Percentiles rank a stretch among this genome's conserved stretches.
Evolutionary conservation across 2,888 invertebrate genomes (phyloP).

Genomic region (Sisyra nigra): DNA sequence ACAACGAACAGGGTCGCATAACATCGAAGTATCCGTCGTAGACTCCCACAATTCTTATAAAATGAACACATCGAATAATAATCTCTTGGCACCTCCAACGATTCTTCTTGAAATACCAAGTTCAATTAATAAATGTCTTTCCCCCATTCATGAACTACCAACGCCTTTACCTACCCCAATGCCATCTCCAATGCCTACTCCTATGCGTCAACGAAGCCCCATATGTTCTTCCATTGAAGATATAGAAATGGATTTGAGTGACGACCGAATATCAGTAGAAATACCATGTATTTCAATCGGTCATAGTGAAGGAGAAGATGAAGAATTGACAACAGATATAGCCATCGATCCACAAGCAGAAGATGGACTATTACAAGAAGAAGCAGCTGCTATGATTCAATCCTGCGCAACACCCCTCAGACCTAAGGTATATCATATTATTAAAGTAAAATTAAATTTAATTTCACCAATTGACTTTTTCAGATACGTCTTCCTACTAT

Average conservation of each 20-base stretch:
- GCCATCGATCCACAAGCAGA: conserved; percentile 27
- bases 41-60: conserved; percentile 53
- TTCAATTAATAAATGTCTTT: conserved; percentile 58
- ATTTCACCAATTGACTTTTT: conserved; percentile 16
- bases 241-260: conserved; percentile 26
- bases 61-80: conserved; percentile 35
- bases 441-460: not conserved
- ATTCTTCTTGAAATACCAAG: conserved; percentile 64
- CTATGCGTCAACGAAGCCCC: conserved; percentile 30
- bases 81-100: conserved; percentile 53
- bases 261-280: conserved; percentile 31
- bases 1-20: conserved; percentile 24
- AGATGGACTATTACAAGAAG: conserved; percentile 27
- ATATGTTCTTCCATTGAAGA: conserved; percentile 31
- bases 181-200: conserved; percentile 43
- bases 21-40: conserved; percentile 43
- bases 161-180: conserved; percentile 59
- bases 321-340: conserved; percentile 22
- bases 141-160: conserved; percentile 62
- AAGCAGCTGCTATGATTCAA: conserved; percentile 27
- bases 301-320: conserved; percentile 24
- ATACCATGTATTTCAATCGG: conserved; percentile 26
- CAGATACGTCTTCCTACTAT: conserved; percentile 36
- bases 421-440: conserved; percentile 6
- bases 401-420: conserved; percentile 16